phyloP scores from a whole-genome alignment of 2,797 vertebrate genomes.

The Dallia pectoralis region DNA sequence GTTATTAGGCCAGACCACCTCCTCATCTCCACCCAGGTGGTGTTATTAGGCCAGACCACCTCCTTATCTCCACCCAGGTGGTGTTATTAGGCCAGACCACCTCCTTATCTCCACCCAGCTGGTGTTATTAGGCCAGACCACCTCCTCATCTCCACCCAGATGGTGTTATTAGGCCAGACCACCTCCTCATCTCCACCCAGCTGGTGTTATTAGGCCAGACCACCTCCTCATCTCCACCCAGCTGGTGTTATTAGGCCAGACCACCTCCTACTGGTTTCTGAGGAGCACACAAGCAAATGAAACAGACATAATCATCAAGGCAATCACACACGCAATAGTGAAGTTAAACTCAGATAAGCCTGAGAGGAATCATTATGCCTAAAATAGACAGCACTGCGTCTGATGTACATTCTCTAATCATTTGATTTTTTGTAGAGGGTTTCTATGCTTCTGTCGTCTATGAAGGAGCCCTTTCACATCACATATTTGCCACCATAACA shows the following conservation, averaged over 20 bases:
- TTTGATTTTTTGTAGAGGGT: background rate
- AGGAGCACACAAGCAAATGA: constrained; percentile 34
- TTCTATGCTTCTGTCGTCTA: background rate
- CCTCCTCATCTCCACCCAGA: too few species aligned
- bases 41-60: too few species aligned
- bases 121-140: too few species aligned
- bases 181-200: constrained; percentile 44
- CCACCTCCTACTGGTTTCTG: constrained; percentile 31
- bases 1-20: too few species aligned
- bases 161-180: constrained; percentile 44
- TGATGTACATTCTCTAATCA: constrained; percentile 2
- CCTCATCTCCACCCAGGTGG: too few species aligned
- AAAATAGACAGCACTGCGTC: constrained; percentile 20
- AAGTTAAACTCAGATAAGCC: constrained; percentile 25
- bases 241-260: too few species aligned
- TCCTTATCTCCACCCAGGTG: constrained; percentile 48
- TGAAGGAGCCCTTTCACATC: background rate
- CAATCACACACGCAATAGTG: constrained; percentile 28
- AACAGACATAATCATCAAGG: constrained; percentile 28
- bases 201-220: too few species aligned
- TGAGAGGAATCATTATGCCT: constrained; percentile 3
- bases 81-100: constrained; percentile 42
- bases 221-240: too few species aligned
- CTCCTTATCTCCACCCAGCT: constrained; percentile 41
- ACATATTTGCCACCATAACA: too few species aligned